Conservation (phyloP, 2,797 vertebrate species). For the Danio jaintianensis region DNA sequence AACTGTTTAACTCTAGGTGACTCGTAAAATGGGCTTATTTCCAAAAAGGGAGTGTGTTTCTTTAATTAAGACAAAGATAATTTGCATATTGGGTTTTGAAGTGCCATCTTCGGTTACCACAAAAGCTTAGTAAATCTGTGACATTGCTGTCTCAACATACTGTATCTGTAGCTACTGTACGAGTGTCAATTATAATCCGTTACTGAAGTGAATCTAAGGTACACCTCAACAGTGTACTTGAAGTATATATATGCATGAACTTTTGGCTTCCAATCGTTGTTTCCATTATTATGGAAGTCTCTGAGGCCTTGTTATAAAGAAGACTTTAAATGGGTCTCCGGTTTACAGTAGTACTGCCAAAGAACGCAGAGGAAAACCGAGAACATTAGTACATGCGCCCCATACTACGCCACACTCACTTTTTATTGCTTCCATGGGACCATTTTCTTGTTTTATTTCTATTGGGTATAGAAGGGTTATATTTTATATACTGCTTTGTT, state of each 20-base stretch:
- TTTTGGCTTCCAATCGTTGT: neutral
- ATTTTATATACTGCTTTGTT: slow-evolving; percentile 38
- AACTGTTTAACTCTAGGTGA: too few species aligned
- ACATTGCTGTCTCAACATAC: neutral
- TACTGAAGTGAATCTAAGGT: neutral
- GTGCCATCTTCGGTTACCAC: too few species aligned
- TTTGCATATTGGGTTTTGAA: too few species aligned
- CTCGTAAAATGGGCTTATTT: too few species aligned
- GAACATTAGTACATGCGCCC: slow-evolving; percentile 63
- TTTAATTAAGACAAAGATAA: too few species aligned
- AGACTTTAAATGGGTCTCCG: slow-evolving; percentile 28
- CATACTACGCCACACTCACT: slow-evolving; percentile 59
- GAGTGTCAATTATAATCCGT: neutral
- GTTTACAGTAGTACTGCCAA: slow-evolving; percentile 55
- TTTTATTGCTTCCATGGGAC: slow-evolving; percentile 72
- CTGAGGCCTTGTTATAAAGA: slow-evolving; percentile 40
- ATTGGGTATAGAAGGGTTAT: slow-evolving; percentile 31
- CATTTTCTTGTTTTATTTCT: slow-evolving; percentile 65
- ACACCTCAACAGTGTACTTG: neutral
- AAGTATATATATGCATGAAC: neutral
- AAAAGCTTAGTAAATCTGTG: neutral
- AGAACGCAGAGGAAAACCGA: slow-evolving; percentile 30
- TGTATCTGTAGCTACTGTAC: slow-evolving; percentile 4
- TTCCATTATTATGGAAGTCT: slow-evolving; percentile 20
- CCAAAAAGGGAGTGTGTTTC: too few species aligned